Evolutionary conservation across 1,140 invertebrate genomes (phyloP).

Genomic region (Chelonus insularis): DNA sequence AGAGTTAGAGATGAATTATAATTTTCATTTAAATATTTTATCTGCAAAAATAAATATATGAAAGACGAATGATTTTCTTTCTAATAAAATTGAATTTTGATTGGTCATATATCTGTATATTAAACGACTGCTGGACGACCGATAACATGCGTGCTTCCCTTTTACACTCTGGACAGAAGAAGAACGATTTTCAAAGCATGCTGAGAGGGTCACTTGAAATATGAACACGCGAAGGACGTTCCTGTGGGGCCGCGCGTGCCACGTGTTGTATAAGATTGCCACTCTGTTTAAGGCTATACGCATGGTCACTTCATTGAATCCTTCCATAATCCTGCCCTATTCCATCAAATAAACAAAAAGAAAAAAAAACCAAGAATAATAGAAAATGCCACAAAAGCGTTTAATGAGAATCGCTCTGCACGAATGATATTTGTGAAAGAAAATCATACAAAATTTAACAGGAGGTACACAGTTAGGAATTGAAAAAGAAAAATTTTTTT

Average conservation of each 20-base stretch:
- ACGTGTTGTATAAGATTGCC: constrained; percentile 22
- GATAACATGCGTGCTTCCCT: constrained; percentile 23
- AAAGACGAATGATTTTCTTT: too few relatives aligned
- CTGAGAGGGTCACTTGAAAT: constrained; percentile 48
- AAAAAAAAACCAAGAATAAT: not conserved
- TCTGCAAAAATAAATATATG: too few relatives aligned
- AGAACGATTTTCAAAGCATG: constrained; percentile 24
- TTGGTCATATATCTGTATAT: not conserved
- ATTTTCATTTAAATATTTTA: too few relatives aligned
- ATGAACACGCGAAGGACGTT: constrained; percentile 24
- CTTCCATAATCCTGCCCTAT: not conserved
- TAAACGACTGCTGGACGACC: not conserved
- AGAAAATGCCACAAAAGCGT: not conserved
- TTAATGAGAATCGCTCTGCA: constrained; percentile 8
- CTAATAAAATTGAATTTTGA: not conserved
- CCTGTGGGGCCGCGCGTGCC: constrained; percentile 15
- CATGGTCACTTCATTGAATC: constrained; percentile 20
- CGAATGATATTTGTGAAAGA: not conserved
- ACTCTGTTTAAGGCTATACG: constrained; percentile 17
- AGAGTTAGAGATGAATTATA: too few relatives aligned
- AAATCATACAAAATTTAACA: too few relatives aligned
- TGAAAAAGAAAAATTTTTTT: not conserved
- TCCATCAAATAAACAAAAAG: not conserved
- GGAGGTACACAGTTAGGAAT: too few relatives aligned
- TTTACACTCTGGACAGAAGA: constrained; percentile 11